phyloP scores from a whole-genome alignment of 2,797 vertebrate genomes.

The Karalla daura region DNA sequence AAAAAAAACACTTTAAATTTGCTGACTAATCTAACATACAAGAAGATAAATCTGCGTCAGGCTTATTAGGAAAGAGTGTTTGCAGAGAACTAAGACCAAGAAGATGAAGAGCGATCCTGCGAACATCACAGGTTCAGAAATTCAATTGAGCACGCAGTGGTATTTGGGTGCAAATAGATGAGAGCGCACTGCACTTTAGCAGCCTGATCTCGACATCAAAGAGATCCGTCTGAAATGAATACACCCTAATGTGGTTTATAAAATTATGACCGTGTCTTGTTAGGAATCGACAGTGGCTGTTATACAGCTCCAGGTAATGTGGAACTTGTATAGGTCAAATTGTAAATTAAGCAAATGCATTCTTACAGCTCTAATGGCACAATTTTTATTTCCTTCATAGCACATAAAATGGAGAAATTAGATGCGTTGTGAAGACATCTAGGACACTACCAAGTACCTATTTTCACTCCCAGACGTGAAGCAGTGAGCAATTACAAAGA shows the following conservation, averaged over 20 bases:
- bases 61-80: not conserved
- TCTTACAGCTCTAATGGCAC: slow-evolving; percentile 49
- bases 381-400: slow-evolving; percentile 51
- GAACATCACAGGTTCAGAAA: slow-evolving; percentile 24
- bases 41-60: not conserved
- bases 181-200: slow-evolving; percentile 17
- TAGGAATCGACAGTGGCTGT: slow-evolving; percentile 18
- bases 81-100: not conserved
- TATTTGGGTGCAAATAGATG: slow-evolving; percentile 37
- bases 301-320: slow-evolving; percentile 39
- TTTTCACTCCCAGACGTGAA: slow-evolving; percentile 46
- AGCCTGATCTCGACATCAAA: slow-evolving; percentile 49
- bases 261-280: slow-evolving; percentile 41
- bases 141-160: slow-evolving; percentile 23
- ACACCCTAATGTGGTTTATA: slow-evolving; percentile 46
- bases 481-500: slow-evolving; percentile 58
- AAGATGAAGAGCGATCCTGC: not conserved
- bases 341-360: slow-evolving; percentile 66
- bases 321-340: slow-evolving; percentile 57
- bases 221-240: slow-evolving; percentile 47
- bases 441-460: slow-evolving; percentile 43
- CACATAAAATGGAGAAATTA: slow-evolving; percentile 58
- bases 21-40: not conserved
- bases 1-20: not conserved
- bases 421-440: slow-evolving; percentile 44